phyloP scores from a whole-genome alignment of 1,140 invertebrate species.

The Ptiloglossa arizonensis region DNA sequence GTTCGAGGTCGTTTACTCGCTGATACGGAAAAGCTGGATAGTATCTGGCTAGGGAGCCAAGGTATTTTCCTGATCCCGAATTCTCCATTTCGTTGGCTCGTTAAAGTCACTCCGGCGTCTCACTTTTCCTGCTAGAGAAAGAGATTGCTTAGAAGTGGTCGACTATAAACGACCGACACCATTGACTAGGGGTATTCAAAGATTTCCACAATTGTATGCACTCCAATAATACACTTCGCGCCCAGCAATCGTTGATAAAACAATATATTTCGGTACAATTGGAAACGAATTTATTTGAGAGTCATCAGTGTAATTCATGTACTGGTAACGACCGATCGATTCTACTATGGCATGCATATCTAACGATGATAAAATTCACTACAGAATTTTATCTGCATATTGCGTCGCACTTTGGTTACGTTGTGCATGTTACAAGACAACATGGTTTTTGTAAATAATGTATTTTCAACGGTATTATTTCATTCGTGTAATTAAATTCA shows the following conservation, averaged over 20 bases:
- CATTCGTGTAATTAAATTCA: too few relatives aligned
- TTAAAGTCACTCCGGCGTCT: conserved; percentile 34
- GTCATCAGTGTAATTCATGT: background rate
- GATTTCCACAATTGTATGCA: background rate
- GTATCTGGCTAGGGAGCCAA: conserved; percentile 68
- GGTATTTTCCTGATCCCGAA: conserved; percentile 58
- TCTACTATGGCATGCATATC: too few relatives aligned
- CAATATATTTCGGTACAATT: background rate
- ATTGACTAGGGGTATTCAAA: conserved; percentile 26
- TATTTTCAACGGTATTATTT: too few relatives aligned
- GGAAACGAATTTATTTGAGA: background rate
- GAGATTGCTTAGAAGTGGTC: conserved; percentile 28
- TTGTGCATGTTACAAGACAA: too few relatives aligned
- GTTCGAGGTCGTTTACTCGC: conserved; percentile 72
- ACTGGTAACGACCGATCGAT: too few relatives aligned
- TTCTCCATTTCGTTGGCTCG: conserved; percentile 28
- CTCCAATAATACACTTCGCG: conserved; percentile 13
- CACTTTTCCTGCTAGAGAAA: conserved; percentile 13
- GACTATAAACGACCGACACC: conserved; percentile 38
- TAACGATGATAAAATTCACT: too few relatives aligned
- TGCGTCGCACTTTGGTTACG: too few relatives aligned
- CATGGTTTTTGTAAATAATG: too few relatives aligned
- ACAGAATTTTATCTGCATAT: too few relatives aligned
- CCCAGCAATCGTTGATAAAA: background rate
- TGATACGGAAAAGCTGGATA: conserved; percentile 76